Conservation (phyloP, 2,797 vertebrate species). For the Oreortyx pictus region DNA sequence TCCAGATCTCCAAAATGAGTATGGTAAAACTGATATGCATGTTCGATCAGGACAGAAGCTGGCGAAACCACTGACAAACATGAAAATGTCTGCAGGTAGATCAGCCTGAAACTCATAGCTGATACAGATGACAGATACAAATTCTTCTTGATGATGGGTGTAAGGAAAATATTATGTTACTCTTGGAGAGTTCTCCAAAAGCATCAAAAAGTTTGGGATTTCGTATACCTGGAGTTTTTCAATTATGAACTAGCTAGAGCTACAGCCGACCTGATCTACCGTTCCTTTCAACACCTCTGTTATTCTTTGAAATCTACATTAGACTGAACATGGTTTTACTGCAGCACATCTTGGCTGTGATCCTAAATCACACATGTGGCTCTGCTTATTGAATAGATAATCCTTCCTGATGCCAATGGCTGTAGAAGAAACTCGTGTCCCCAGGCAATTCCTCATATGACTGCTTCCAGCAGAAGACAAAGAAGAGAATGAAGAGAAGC, state of each 20-base stretch:
- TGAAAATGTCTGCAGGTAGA: background rate
- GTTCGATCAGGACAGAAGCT: background rate
- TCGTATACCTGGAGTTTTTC: background rate
- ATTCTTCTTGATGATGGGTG: background rate
- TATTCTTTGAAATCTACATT: background rate
- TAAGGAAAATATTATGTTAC: background rate
- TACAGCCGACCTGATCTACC: background rate
- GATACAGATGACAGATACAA: background rate
- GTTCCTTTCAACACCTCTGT: background rate
- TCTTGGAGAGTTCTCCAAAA: rapidly evolving
- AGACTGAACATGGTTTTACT: background rate
- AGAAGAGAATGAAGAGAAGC: background rate
- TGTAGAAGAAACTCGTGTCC: background rate
- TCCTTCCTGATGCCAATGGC: background rate
- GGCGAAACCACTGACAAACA: background rate
- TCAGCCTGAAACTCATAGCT: background rate
- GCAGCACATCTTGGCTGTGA: background rate
- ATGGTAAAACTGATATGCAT: background rate
- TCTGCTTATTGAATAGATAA: background rate
- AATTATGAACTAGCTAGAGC: background rate
- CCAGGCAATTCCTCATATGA: background rate
- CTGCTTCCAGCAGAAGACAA: background rate
- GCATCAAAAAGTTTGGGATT: background rate
- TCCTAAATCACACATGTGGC: background rate
- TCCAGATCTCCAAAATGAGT: background rate